Percentiles rank a stretch among this genome's conserved stretches.
Evolutionary conservation across 2,113 vertebrate species (phyloP).

Genomic region (Indri indri): DNA sequence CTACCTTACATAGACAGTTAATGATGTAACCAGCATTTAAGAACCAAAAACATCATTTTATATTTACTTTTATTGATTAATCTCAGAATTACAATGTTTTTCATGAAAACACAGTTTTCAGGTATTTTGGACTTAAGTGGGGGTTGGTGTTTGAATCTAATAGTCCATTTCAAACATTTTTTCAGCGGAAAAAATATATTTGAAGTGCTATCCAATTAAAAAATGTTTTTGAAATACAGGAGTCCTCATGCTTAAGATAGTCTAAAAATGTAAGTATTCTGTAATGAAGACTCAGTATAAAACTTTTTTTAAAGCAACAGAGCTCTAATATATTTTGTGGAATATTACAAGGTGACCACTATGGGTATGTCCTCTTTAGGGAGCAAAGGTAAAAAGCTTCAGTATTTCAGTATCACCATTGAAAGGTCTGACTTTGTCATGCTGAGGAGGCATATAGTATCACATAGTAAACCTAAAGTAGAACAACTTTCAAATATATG

Average conservation of each 20-base stretch:
- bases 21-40: not conserved
- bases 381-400: not conserved
- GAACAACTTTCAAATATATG: slow-evolving; percentile 18
- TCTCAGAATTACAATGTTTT: slow-evolving; percentile 7
- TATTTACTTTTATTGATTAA: slow-evolving; percentile 24
- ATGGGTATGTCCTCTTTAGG: not conserved
- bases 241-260: not conserved
- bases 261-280: not conserved
- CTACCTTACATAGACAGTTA: not conserved
- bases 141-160: slow-evolving; percentile 18
- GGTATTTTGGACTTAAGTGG: not conserved
- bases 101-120: slow-evolving; percentile 33
- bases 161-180: slow-evolving; percentile 7
- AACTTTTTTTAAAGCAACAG: not conserved
- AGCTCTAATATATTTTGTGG: not conserved
- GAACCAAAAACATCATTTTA: slow-evolving; percentile 12
- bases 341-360: not conserved
- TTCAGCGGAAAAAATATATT: slow-evolving; percentile 5
- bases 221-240: not conserved
- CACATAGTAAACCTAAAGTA: not conserved
- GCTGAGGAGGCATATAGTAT: not conserved
- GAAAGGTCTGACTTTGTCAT: not conserved
- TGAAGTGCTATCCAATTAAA: not conserved
- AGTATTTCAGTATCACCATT: not conserved
- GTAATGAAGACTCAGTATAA: not conserved